A percentile compares a stretch with the other conserved stretches of the same genome.
phyloP scores from a whole-genome alignment of 2,888 invertebrate genomes.

The Cacoxenus indagator region DNA sequence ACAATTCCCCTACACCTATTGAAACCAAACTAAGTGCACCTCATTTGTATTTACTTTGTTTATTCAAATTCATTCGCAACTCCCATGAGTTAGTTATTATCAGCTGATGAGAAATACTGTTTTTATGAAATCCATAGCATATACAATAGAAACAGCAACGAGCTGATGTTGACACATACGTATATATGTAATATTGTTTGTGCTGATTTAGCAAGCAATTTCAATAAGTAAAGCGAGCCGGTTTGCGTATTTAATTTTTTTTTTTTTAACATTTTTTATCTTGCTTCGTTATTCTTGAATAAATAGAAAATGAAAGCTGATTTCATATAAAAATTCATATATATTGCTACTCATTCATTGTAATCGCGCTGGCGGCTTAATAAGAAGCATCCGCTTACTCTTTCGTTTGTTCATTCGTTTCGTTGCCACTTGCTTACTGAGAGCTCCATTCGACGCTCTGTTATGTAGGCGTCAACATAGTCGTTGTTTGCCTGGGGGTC shows the following conservation, averaged over 20 bases:
- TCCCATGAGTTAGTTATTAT: conserved; percentile 3
- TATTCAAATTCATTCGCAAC: background rate
- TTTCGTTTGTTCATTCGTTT: background rate
- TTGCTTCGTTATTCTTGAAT: too few relatives aligned
- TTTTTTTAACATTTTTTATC: too few relatives aligned
- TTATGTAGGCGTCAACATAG: background rate
- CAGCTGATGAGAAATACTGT: conserved; percentile 4
- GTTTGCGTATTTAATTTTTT: too few relatives aligned
- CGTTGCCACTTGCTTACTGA: background rate
- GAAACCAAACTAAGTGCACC: too few relatives aligned
- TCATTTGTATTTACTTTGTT: too few relatives aligned
- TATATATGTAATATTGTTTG: conserved; percentile 15
- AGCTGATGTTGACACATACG: too few relatives aligned
- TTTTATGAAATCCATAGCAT: conserved; percentile 12
- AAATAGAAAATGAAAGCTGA: background rate
- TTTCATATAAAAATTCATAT: background rate
- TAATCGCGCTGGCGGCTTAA: background rate
- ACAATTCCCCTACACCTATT: too few relatives aligned
- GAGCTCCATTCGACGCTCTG: background rate
- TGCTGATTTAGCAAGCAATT: conserved; percentile 22
- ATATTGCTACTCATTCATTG: background rate
- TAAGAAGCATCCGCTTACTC: conserved; percentile 12
- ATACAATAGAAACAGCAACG: background rate
- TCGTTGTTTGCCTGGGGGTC: background rate
- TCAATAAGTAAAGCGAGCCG: conserved; percentile 33